Evolutionary conservation across 2,797 vertebrate genomes (phyloP).

Genomic region (Lacerta viridis): DNA sequence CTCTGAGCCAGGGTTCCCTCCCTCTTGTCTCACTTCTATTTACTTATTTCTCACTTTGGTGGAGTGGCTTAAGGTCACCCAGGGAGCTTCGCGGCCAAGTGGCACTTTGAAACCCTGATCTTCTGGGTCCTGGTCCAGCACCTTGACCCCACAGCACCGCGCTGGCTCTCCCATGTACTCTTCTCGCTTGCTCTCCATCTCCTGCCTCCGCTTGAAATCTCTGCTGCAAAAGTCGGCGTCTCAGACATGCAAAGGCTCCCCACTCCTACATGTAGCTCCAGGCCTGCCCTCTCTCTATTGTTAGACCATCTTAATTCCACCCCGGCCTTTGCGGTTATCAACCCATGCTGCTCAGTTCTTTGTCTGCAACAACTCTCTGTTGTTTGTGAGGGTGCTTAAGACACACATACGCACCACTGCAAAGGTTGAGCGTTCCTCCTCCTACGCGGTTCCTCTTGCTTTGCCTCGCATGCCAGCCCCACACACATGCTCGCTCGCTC

Average conservation of each 20-base stretch:
- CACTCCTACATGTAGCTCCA: neutral
- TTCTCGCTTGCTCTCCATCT: neutral
- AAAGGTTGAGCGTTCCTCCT: conserved; percentile 50
- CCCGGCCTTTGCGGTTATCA: neutral
- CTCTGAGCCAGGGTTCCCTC: no score
- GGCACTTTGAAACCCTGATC: no score
- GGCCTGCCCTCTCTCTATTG: neutral
- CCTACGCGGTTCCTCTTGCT: conserved; percentile 51
- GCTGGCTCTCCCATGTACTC: no score
- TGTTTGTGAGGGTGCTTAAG: conserved; percentile 20
- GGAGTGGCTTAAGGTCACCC: no score
- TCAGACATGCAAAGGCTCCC: neutral
- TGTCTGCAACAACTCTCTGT: neutral
- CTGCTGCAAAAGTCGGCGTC: neutral
- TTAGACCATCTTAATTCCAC: neutral
- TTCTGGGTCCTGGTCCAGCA: no score
- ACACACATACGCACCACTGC: conserved; percentile 28
- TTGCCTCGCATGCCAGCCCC: conserved; percentile 48
- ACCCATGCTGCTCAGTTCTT: neutral
- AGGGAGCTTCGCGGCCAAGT: no score
- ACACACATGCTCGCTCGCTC: conserved; percentile 33
- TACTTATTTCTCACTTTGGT: no score
- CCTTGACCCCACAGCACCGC: neutral
- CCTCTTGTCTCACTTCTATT: no score
- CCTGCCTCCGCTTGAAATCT: neutral